Evolutionary conservation across 1,140 invertebrate genomes (phyloP).

Genomic region (Lucilia sericata): DNA sequence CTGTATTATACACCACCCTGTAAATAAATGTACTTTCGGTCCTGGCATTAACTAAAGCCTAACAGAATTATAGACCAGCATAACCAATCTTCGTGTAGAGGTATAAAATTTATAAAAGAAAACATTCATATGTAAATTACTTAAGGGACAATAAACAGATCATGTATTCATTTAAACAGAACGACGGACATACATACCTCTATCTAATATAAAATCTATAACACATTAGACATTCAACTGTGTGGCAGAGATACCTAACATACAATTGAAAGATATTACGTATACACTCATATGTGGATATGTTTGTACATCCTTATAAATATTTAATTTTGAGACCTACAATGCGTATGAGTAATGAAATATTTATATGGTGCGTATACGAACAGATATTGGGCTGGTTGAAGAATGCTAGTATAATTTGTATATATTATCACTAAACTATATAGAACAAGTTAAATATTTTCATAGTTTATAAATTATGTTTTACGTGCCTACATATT

Average conservation of each 20-base stretch:
- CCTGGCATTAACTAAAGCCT: background rate
- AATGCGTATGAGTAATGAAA: slow-evolving; percentile 15
- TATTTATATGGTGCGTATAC: background rate
- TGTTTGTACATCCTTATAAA: background rate
- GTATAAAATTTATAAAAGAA: background rate
- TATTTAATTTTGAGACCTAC: background rate
- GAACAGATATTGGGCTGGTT: background rate
- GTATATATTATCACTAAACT: no score
- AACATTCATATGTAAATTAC: slow-evolving; percentile 12
- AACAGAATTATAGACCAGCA: background rate
- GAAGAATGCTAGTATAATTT: no score
- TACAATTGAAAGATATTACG: background rate
- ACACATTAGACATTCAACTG: background rate
- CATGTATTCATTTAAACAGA: no score
- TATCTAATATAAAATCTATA: background rate
- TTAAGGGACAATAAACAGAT: background rate
- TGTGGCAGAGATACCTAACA: background rate
- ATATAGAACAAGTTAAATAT: background rate
- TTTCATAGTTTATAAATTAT: background rate
- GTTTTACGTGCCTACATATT: background rate
- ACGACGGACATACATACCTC: no score
- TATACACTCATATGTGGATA: background rate
- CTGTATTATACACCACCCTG: no score
- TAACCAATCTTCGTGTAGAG: background rate
- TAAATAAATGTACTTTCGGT: no score